phyloP scores from a whole-genome alignment of 2,113 vertebrate species.

The Coregonus clupeaformis region DNA sequence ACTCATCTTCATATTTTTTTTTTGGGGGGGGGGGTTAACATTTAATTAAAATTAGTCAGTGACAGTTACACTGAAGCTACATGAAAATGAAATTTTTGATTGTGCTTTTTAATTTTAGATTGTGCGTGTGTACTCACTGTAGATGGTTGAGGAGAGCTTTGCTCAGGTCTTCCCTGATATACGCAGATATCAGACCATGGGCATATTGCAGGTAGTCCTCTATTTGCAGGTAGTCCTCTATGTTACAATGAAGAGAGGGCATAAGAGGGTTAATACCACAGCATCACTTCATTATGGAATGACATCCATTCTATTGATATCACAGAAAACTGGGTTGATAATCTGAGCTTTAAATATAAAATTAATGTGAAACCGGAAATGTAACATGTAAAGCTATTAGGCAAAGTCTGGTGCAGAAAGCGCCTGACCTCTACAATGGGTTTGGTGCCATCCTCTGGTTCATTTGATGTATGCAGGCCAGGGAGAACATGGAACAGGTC shows the following conservation, averaged over 20 bases:
- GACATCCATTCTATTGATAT: not conserved
- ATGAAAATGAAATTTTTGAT: too few relatives aligned
- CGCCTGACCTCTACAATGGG: not conserved
- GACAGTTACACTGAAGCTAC: too few relatives aligned
- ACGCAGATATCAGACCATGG: slow-evolving; percentile 92
- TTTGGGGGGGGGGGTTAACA: too few relatives aligned
- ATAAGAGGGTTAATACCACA: not conserved
- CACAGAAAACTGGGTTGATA: not conserved
- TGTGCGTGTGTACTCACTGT: slow-evolving; percentile 75
- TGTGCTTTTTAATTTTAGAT: too few relatives aligned
- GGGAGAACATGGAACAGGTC: not conserved
- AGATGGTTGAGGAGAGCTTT: slow-evolving; percentile 81
- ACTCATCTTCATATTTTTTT: too few relatives aligned
- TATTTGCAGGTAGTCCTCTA: slow-evolving; percentile 87
- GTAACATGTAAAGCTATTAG: not conserved
- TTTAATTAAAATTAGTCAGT: too few relatives aligned
- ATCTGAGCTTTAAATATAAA: not conserved
- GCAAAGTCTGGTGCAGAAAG: not conserved
- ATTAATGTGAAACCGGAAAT: not conserved
- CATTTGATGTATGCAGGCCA: not conserved
- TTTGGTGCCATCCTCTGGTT: slow-evolving; percentile 60
- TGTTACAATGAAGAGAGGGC: too few relatives aligned
- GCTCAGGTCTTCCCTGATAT: slow-evolving; percentile 86
- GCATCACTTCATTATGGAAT: not conserved
- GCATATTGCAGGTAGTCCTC: slow-evolving; percentile 89